Percentiles rank a stretch among this genome's conserved stretches.
These are phyloP conservation scores for Silurus asotus DNA, from an alignment of 2,113 vertebrate species.

Conservation along the genomic window DNA sequence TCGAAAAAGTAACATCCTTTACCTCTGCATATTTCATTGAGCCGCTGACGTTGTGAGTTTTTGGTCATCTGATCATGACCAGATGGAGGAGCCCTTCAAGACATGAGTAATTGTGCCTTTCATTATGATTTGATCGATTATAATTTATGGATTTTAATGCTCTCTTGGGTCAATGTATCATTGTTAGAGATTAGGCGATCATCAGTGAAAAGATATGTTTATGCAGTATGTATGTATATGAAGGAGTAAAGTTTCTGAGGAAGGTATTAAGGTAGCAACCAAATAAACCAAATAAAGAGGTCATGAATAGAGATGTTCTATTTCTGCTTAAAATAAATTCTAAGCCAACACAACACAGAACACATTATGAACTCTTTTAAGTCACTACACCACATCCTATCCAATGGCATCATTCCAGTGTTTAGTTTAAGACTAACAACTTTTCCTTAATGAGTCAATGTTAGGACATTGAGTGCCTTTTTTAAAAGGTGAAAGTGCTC, in stretches of 20 bases:
- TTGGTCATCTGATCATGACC: neutral
- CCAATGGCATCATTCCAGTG: constrained; percentile 56
- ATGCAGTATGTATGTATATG: neutral
- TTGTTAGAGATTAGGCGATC: neutral
- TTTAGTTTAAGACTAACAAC: constrained; percentile 63
- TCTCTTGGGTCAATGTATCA: neutral
- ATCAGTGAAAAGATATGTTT: neutral
- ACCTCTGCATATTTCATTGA: neutral
- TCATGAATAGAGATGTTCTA: constrained; percentile 40
- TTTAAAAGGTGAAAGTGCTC: constrained; percentile 61
- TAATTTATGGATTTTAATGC: neutral
- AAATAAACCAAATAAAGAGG: neutral
- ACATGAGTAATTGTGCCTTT: neutral
- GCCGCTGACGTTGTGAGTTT: neutral
- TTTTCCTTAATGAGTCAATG: constrained; percentile 57
- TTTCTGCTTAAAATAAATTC: constrained; percentile 62
- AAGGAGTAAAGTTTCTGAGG: neutral
- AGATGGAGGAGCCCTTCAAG: neutral
- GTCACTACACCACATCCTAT: constrained; percentile 59
- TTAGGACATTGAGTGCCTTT: constrained; percentile 62
- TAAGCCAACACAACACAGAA: constrained; percentile 59
- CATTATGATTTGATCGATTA: neutral
- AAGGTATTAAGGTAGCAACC: neutral
- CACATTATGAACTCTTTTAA: constrained; percentile 53
- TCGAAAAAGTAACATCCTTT: neutral